Percentiles rank a stretch among this genome's conserved stretches.
Evolutionary conservation across 2,113 vertebrate species (phyloP).

Genomic region (Empidonax traillii): DNA sequence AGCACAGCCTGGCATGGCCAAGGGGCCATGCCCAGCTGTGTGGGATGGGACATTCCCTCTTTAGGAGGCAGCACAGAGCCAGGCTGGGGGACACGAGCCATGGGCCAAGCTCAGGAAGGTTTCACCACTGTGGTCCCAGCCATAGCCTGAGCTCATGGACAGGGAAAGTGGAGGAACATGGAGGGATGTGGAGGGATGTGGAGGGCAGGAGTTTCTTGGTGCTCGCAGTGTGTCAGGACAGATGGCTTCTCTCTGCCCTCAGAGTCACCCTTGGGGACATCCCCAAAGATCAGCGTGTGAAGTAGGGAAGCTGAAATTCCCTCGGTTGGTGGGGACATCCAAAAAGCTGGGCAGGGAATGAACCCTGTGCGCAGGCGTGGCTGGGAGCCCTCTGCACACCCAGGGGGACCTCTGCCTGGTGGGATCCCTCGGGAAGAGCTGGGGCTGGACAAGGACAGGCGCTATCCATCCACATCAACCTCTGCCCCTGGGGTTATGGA

Average conservation of each 20-base stretch:
- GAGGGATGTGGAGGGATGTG: background rate
- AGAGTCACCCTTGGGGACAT: background rate
- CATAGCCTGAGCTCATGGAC: rapidly evolving
- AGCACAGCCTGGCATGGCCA: background rate
- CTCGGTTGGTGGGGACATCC: background rate
- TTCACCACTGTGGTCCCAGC: background rate
- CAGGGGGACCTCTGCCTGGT: background rate
- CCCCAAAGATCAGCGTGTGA: rapidly evolving
- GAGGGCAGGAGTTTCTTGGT: background rate
- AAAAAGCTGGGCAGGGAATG: background rate
- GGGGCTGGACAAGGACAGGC: background rate
- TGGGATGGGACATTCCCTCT: background rate
- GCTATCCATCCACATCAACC: rapidly evolving
- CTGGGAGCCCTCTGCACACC: rapidly evolving
- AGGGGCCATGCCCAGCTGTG: rapidly evolving
- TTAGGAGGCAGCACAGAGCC: background rate
- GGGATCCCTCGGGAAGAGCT: rapidly evolving
- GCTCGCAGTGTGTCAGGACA: rapidly evolving
- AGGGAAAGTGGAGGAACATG: background rate
- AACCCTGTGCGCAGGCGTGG: too few species aligned
- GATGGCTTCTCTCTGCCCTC: background rate
- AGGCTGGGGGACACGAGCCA: rapidly evolving
- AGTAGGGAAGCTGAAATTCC: background rate
- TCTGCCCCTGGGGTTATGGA: background rate
- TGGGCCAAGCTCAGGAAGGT: rapidly evolving